Percentiles rank a stretch among this genome's conserved stretches.
These are phyloP conservation scores for Reticulitermes lucifugus DNA, from an alignment of 2,888 invertebrate genomes.

Conservation along the genomic window DNA sequence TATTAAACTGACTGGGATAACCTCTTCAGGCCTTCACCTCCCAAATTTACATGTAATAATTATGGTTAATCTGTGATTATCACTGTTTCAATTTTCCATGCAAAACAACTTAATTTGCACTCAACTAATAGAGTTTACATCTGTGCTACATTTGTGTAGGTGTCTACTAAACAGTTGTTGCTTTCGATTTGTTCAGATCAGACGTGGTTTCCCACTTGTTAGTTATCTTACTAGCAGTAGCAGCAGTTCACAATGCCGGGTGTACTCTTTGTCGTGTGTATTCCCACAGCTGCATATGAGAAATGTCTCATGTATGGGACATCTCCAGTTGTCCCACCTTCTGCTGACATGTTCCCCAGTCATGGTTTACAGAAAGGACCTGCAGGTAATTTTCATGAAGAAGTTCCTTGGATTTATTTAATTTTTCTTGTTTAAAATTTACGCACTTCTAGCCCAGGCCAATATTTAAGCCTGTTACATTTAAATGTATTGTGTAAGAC, in stretches of 20 bases:
- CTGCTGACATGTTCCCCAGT: conserved; percentile 27
- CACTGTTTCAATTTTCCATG: background rate
- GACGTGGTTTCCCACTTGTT: background rate
- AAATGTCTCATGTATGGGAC: conserved; percentile 69
- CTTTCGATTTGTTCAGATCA: background rate
- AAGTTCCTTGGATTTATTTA: no score
- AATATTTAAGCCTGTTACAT: no score
- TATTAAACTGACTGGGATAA: no score
- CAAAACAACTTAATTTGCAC: background rate
- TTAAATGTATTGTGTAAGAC: no score
- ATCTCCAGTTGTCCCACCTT: conserved; percentile 15
- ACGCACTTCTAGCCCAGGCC: no score
- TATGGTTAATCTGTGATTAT: background rate
- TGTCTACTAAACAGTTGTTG: no score
- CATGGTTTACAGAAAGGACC: conserved; percentile 25
- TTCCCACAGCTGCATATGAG: conserved; percentile 77
- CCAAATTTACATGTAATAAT: background rate
- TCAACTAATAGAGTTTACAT: no score
- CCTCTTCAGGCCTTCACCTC: no score
- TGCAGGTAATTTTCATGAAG: background rate
- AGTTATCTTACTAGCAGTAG: background rate
- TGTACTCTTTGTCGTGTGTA: conserved; percentile 73
- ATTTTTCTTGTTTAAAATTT: no score
- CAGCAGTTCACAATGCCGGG: conserved; percentile 49
- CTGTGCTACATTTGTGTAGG: no score